phyloP scores from a whole-genome alignment of 2,113 vertebrate species.

The Chaenogobius annularis region DNA sequence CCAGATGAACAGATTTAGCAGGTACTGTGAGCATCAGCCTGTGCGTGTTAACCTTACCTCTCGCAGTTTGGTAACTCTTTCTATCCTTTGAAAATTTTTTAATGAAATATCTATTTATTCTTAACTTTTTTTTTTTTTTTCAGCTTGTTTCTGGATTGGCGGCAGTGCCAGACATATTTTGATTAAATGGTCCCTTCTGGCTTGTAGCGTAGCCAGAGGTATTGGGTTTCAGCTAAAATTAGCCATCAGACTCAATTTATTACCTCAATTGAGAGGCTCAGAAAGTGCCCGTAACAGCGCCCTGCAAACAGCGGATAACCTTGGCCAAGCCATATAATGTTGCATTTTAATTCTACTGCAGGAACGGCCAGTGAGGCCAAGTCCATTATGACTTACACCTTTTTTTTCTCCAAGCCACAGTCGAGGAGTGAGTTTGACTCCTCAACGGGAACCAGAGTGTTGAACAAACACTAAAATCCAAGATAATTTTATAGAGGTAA shows the following conservation, averaged over 20 bases:
- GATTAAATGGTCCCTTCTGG: constrained; percentile 81
- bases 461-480: constrained; percentile 76
- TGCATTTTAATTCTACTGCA: constrained; percentile 77
- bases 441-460: constrained; percentile 68
- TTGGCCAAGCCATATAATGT: constrained; percentile 73
- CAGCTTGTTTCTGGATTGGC: constrained; percentile 66
- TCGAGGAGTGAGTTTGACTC: constrained; percentile 54
- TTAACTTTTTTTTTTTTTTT: constrained; percentile 29
- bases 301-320: constrained; percentile 66
- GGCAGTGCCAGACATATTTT: constrained; percentile 75
- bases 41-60: constrained; percentile 36
- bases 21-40: constrained; percentile 20
- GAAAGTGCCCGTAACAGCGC: constrained; percentile 68
- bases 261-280: constrained; percentile 76
- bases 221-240: constrained; percentile 83
- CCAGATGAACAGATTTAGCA: not conserved
- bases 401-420: constrained; percentile 35
- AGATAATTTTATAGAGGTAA: constrained; percentile 71
- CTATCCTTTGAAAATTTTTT: constrained; percentile 46
- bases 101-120: constrained; percentile 58
- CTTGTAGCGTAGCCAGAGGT: constrained; percentile 71
- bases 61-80: constrained; percentile 35
- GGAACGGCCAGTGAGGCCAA: constrained; percentile 62
- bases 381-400: constrained; percentile 70
- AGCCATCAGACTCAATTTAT: constrained; percentile 84